Evolutionary conservation across 2,888 invertebrate species (phyloP).

Genomic region (Drosophila longiperda): DNA sequence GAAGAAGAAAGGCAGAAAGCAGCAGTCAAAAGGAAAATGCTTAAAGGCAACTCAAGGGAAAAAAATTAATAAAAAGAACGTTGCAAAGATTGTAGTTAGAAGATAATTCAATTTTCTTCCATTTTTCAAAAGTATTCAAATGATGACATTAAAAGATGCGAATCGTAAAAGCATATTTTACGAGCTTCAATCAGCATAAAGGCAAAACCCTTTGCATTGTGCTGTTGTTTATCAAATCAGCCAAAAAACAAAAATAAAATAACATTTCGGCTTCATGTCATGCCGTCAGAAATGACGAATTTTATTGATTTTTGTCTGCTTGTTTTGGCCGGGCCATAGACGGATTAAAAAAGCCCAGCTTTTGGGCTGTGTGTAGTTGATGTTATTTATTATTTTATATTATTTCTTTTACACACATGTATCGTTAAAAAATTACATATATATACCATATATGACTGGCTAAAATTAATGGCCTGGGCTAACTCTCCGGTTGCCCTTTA

Average conservation of each 20-base stretch:
- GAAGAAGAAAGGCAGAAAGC: conserved; percentile 22
- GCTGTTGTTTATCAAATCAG: conserved; percentile 8
- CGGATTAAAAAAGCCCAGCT: conserved; percentile 16
- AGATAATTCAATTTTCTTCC: background rate
- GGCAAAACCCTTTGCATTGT: conserved; percentile 4
- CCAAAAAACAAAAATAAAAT: background rate
- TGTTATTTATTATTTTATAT: background rate
- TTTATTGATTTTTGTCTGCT: conserved; percentile 74
- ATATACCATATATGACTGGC: conserved; percentile 36
- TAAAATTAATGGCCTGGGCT: conserved; percentile 57
- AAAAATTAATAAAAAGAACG: background rate
- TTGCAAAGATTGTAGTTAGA: background rate
- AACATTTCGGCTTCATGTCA: conserved; percentile 30
- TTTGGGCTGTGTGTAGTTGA: background rate
- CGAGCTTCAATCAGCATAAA: background rate
- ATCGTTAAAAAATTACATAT: conserved; percentile 35
- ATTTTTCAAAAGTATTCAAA: background rate
- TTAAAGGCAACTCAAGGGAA: conserved; percentile 1
- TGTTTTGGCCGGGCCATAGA: conserved; percentile 64
- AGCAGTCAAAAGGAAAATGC: conserved; percentile 15
- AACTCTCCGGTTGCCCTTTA: conserved; percentile 12
- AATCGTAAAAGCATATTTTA: background rate
- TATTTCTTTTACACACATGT: background rate
- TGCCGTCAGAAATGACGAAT: conserved; percentile 58
- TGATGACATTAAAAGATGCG: background rate